phyloP scores from a whole-genome alignment of 2,113 vertebrate genomes.

The Ibidorhyncha struthersii region DNA sequence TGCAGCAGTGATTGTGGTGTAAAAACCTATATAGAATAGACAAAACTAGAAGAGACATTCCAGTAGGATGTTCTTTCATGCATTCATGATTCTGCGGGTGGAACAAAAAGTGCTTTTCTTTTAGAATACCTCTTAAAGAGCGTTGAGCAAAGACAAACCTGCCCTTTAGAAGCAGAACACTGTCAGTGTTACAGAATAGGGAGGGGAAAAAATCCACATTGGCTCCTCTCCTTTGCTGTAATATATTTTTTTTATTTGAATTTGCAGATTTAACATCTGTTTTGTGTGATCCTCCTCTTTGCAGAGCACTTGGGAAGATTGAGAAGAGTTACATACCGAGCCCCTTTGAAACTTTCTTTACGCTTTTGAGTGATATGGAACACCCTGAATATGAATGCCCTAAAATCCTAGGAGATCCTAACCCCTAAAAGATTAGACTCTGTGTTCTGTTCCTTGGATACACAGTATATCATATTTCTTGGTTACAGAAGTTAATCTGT shows the following conservation, averaged over 20 bases:
- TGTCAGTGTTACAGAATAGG: not conserved
- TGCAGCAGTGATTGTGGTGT: not conserved
- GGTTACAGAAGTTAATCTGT: not conserved
- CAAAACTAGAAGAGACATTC: not conserved
- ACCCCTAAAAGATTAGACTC: not conserved
- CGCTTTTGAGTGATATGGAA: not conserved
- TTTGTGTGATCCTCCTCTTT: not conserved
- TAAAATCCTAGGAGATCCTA: not conserved
- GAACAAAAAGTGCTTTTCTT: not conserved
- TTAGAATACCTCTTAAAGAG: not conserved
- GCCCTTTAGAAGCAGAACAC: not conserved
- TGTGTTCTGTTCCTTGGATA: not conserved
- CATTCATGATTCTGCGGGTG: not conserved
- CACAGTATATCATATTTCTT: not conserved
- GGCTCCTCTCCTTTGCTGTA: not conserved
- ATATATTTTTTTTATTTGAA: not conserved
- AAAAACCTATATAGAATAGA: not conserved
- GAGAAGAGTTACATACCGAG: no score
- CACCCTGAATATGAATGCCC: not conserved
- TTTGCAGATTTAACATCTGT: not conserved
- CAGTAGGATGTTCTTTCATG: not conserved
- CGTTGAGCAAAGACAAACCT: not conserved
- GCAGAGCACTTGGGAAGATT: not conserved
- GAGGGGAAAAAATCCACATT: no score
- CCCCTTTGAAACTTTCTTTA: not conserved